A percentile compares a stretch with the other conserved stretches of the same genome.
Conservation (phyloP, 2,797 vertebrate genomes). For the Echeneis naucrates region DNA sequence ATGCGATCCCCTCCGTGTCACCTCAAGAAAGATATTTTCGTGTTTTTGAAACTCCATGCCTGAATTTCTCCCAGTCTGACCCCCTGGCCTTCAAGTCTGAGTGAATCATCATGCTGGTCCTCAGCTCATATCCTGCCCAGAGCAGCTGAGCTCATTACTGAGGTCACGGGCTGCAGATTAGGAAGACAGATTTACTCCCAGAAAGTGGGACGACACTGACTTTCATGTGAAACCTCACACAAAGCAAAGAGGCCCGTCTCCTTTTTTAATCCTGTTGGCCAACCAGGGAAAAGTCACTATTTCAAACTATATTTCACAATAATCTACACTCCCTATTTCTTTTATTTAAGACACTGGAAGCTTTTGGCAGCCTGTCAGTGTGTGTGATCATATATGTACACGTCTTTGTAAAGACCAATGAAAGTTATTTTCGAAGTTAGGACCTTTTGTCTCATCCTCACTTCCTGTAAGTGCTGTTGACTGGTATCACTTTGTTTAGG, state of each 20-base stretch:
- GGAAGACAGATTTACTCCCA: slow-evolving; percentile 53
- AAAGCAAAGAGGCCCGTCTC: neutral
- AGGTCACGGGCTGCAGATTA: slow-evolving; percentile 67
- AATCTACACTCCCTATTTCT: neutral
- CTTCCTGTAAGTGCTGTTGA: slow-evolving; percentile 8
- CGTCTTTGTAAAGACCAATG: neutral
- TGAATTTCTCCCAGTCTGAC: neutral
- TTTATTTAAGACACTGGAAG: neutral
- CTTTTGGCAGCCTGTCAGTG: too few relatives aligned
- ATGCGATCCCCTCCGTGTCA: neutral
- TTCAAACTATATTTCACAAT: neutral
- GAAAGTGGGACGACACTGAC: slow-evolving; percentile 49
- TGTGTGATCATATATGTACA: neutral
- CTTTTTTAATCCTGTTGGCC: neutral
- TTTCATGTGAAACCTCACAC: neutral
- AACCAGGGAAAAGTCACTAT: neutral
- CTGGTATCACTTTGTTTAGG: neutral
- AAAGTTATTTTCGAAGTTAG: neutral
- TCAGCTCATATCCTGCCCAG: slow-evolving; percentile 32
- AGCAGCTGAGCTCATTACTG: slow-evolving; percentile 71
- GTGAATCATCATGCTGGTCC: slow-evolving; percentile 9
- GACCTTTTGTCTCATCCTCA: neutral
- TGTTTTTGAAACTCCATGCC: neutral
- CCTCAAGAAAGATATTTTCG: neutral
- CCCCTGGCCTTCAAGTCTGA: neutral